Base-by-base conservation (phyloP, 2,797 vertebrate genomes). In the Pempheris klunzingeri region DNA sequence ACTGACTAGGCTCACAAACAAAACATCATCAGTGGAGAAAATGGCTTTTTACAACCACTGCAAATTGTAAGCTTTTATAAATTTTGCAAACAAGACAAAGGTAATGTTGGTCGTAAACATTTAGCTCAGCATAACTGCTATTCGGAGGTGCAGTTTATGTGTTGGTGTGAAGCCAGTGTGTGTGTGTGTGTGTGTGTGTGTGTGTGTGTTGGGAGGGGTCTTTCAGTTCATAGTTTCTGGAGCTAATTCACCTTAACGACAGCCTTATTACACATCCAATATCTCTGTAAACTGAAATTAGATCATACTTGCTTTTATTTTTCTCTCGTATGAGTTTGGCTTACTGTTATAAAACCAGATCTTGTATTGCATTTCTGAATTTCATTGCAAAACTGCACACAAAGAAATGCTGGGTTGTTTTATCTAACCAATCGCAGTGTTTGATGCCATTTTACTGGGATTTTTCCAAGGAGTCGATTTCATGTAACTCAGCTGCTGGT, bases 21-120 rank as follows among this genome's bases (percentile, higher is more conserved):
- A 86, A 90, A 81, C 66, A 78, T 85, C 85, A 91, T 90, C 84
- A 87, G 77, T 61, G 28, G 46, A 83, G 71, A 84, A 79, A 87
- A 86, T 87, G 54, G 39, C 65, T 85, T 86, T 89, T 81, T 78
- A 85, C 77, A 82, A 73, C 65, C 67, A 36, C 62, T 61, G 72
- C 75, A 85, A 90, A 85, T 83, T 82, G 77, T 64, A 74, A 68
- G 75, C 65, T 75, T 89, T 84, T 81, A 79, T 85, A 78, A 67
- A 85, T 86, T 82, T 86, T 85, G 72, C 73, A 83, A 88, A 87
- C 85, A 81, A 83, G 80, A 80, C 77, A 71, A 62, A 58, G 66
- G 39, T 78, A 67, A 85, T 83, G 79, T 58, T 44, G 30, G 41
- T 55, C 2, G 2, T 78, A 82, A 90, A 81, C 50, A 84, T 85